These are phyloP conservation scores for Sylvilagus floridanus DNA, from an alignment of 2,797 vertebrate species.

Conservation along the genomic window DNA sequence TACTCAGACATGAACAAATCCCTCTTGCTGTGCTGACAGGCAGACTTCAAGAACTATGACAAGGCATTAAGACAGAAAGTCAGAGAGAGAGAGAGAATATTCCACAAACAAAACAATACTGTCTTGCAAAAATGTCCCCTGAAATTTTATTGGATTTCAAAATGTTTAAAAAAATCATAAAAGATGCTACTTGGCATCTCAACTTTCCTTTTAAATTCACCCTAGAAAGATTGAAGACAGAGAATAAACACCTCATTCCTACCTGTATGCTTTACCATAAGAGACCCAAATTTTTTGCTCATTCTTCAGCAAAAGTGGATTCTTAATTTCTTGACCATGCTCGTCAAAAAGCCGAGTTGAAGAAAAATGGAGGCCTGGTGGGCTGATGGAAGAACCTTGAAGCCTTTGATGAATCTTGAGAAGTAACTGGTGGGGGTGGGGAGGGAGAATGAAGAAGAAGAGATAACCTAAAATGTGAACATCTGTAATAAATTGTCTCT, in stretches of 20 bases:
- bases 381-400: conserved; percentile 56
- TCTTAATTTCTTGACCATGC: conserved; percentile 79
- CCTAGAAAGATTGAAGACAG: conserved; percentile 46
- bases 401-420: conserved; percentile 82
- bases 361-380: conserved; percentile 73
- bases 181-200: conserved; percentile 83
- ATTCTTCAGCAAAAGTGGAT: conserved; percentile 69
- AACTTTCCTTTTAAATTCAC: conserved; percentile 76
- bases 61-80: conserved; percentile 91
- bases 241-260: conserved; percentile 69
- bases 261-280: conserved; percentile 84
- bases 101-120: conserved; percentile 88
- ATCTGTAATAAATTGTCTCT: conserved; percentile 77
- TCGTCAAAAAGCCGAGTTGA: conserved; percentile 83
- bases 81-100: conserved; percentile 87
- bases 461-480: conserved; percentile 64
- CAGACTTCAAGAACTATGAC: conserved; percentile 93
- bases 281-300: conserved; percentile 82
- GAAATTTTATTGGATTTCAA: conserved; percentile 87
- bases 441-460: conserved; percentile 38
- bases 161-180: conserved; percentile 76
- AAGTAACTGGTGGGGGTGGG: conserved; percentile 71
- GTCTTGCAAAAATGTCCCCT: conserved; percentile 81
- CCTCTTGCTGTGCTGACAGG: conserved; percentile 93
- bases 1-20: conserved; percentile 96